phyloP scores from a whole-genome alignment of 2,113 vertebrate species.

The Paracanthobrama guichenoti region DNA sequence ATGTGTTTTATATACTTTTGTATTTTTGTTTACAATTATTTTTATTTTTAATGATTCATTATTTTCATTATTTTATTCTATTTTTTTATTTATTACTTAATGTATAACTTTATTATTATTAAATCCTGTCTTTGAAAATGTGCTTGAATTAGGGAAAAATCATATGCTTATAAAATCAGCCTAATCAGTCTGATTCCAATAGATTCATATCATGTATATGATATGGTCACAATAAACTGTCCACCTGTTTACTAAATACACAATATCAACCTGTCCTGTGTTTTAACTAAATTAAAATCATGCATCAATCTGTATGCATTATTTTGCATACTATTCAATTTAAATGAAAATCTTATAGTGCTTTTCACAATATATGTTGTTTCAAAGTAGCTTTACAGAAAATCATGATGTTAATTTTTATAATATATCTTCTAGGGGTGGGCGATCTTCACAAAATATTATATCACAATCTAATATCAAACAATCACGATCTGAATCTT shows the following conservation, averaged over 20 bases:
- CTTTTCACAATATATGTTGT: not conserved
- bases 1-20: not conserved
- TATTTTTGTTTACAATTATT: not conserved
- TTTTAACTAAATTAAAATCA: not conserved
- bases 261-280: not conserved
- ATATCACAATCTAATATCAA: too few relatives aligned
- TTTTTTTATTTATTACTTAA: not conserved
- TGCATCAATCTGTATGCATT: not conserved
- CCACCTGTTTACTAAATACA: not conserved
- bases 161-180: not conserved
- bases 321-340: not conserved
- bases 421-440: too few relatives aligned
- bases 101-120: not conserved
- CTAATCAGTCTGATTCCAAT: not conserved
- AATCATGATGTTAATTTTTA: not conserved
- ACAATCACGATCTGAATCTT: too few relatives aligned
- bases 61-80: not conserved
- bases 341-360: not conserved
- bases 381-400: not conserved
- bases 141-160: not conserved
- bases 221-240: not conserved
- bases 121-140: not conserved
- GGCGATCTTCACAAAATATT: too few relatives aligned
- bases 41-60: too few relatives aligned
- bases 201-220: not conserved